These are phyloP conservation scores for Pristiophorus japonicus DNA, from an alignment of 2,113 vertebrate genomes.

Conservation along the genomic window DNA sequence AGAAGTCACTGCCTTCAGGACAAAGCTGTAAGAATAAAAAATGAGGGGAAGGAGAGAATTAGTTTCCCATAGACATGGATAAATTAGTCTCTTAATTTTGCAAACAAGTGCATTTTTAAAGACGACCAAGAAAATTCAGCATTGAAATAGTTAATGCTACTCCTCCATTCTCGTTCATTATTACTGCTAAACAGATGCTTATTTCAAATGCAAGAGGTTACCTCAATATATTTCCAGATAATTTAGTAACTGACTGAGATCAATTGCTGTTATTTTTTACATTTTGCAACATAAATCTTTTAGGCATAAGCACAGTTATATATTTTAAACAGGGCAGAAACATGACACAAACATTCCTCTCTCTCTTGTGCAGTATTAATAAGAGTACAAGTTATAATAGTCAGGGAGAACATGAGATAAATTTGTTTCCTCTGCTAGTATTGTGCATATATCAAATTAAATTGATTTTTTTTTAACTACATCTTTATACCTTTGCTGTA, in stretches of 20 bases:
- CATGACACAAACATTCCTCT: not conserved
- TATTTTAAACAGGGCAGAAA: not conserved
- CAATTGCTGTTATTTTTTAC: not conserved
- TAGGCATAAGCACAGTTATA: not conserved
- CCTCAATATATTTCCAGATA: slow-evolving; percentile 6
- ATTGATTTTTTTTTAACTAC: not conserved
- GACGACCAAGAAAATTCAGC: not conserved
- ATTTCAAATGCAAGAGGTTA: not conserved
- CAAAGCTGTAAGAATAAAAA: not conserved
- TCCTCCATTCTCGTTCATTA: not conserved
- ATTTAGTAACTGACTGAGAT: not conserved
- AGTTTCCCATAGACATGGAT: too few relatives aligned
- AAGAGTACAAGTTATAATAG: not conserved
- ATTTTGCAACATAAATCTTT: not conserved
- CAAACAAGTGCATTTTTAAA: too few relatives aligned
- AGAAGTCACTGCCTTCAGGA: not conserved
- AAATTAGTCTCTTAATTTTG: too few relatives aligned
- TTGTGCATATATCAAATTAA: not conserved
- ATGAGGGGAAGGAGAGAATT: not conserved
- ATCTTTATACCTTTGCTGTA: not conserved
- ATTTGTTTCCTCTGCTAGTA: not conserved
- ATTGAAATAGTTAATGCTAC: not conserved
- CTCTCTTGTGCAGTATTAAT: not conserved
- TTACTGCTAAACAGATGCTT: not conserved
- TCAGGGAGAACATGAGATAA: not conserved